These are phyloP conservation scores for Phenganax marumi DNA, from an alignment of 92 coral and sea anemone genomes.

Conservation along the genomic window DNA sequence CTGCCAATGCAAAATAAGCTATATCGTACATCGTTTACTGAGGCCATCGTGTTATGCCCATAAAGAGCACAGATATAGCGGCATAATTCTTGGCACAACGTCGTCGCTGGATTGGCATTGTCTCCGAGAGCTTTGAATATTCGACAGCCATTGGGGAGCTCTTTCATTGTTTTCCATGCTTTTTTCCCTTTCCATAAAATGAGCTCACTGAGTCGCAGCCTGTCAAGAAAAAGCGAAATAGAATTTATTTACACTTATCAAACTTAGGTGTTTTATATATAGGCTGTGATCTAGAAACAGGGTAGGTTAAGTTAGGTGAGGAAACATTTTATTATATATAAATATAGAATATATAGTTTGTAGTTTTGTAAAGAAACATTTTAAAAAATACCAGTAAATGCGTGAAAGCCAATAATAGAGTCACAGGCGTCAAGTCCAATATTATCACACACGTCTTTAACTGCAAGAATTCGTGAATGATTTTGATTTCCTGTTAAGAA, in stretches of 20 bases:
- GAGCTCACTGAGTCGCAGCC: constrained; percentile 29
- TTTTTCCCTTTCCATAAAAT: constrained; percentile 19
- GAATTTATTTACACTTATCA: too few relatives aligned
- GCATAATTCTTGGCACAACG: neutral
- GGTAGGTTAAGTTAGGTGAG: too few relatives aligned
- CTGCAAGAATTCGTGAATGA: constrained; percentile 1
- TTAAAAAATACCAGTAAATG: neutral
- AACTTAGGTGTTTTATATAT: too few relatives aligned
- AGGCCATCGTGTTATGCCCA: constrained; percentile 23
- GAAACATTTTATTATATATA: too few relatives aligned
- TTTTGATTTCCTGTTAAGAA: constrained; percentile 12
- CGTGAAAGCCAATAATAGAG: constrained; percentile 14
- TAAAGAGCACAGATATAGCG: constrained; percentile 36
- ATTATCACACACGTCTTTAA: neutral
- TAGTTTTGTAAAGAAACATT: too few relatives aligned
- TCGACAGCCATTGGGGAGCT: neutral
- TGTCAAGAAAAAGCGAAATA: neutral
- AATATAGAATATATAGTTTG: too few relatives aligned
- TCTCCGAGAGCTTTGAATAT: neutral
- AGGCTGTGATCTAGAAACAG: too few relatives aligned
- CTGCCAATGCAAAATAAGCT: constrained; percentile 36
- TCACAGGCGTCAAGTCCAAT: neutral
- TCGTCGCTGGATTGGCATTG: neutral
- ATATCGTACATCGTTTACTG: constrained; percentile 37
- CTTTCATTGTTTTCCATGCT: neutral